A percentile compares a stretch with the other conserved stretches of the same genome.
These are phyloP conservation scores for Hyla sarda DNA, from an alignment of 2,113 vertebrate genomes.

Conservation along the genomic window DNA sequence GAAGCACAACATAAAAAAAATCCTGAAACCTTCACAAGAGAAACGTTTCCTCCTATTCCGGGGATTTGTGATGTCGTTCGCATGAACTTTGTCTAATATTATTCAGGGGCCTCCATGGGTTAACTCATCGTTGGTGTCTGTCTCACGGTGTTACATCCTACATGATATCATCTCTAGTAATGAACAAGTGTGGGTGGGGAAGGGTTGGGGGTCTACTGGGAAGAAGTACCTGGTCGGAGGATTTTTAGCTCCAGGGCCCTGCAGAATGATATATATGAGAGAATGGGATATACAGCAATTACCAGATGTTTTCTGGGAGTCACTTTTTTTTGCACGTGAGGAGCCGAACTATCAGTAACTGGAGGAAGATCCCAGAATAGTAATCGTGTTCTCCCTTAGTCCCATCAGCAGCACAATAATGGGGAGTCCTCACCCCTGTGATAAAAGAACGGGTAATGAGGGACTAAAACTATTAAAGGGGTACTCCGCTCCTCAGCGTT, in stretches of 20 bases:
- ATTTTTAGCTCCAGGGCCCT: no score
- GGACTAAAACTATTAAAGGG: no score
- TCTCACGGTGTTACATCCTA: neutral
- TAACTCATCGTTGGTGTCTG: neutral
- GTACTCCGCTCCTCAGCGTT: no score
- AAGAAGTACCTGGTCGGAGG: neutral
- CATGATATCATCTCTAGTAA: neutral
- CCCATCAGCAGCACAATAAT: no score
- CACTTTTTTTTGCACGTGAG: no score
- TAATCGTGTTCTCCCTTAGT: no score
- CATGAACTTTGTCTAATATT: neutral
- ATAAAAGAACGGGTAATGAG: no score
- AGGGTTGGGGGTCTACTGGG: neutral
- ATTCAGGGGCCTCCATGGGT: neutral
- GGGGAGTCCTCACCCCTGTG: no score
- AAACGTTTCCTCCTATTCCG: neutral
- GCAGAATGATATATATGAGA: no score
- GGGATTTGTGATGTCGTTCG: neutral
- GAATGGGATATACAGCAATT: neutral
- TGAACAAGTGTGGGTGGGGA: neutral
- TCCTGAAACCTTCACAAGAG: neutral
- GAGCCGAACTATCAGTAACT: no score
- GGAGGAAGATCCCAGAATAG: no score
- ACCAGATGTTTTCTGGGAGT: neutral
- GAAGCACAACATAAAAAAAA: neutral